Evolutionary conservation across 2,888 invertebrate genomes (phyloP).

Genomic region (Epistrophe eligans): DNA sequence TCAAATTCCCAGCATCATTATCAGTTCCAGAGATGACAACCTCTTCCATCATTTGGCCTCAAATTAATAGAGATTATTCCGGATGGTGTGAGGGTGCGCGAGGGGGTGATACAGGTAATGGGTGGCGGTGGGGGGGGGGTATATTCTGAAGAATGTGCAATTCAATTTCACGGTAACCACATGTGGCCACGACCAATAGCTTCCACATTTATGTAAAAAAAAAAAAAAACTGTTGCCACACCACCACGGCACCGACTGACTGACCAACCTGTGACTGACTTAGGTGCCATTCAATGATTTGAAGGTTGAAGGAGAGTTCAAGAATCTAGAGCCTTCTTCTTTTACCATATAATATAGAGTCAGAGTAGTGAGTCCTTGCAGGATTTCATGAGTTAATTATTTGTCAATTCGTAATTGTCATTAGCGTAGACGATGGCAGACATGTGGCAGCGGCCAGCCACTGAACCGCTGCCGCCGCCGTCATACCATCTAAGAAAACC

Average conservation of each 20-base stretch:
- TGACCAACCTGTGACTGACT: neutral
- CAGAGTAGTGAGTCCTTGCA: constrained; percentile 8
- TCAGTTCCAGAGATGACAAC: constrained; percentile 63
- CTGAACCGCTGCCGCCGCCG: neutral
- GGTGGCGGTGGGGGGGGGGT: neutral
- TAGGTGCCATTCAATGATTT: neutral
- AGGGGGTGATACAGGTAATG: neutral
- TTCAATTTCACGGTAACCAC: constrained; percentile 69
- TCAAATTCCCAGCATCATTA: constrained; percentile 72
- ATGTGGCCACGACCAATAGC: constrained; percentile 39
- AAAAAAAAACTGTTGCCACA: neutral
- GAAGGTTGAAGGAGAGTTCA: constrained; percentile 37
- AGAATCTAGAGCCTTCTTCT: constrained; percentile 11
- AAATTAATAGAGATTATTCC: constrained; percentile 68
- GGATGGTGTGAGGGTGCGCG: neutral
- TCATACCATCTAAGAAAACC: neutral
- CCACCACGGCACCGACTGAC: neutral
- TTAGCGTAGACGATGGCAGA: constrained; percentile 65
- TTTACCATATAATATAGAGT: neutral
- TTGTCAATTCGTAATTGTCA: constrained; percentile 75
- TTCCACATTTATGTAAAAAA: neutral
- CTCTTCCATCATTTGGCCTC: constrained; percentile 67
- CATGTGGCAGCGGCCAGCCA: constrained; percentile 38
- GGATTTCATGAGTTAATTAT: constrained; percentile 66
- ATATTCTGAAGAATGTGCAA: constrained; percentile 61